Conservation (phyloP, 2,797 vertebrate genomes). For the Adelosebastes latens region DNA sequence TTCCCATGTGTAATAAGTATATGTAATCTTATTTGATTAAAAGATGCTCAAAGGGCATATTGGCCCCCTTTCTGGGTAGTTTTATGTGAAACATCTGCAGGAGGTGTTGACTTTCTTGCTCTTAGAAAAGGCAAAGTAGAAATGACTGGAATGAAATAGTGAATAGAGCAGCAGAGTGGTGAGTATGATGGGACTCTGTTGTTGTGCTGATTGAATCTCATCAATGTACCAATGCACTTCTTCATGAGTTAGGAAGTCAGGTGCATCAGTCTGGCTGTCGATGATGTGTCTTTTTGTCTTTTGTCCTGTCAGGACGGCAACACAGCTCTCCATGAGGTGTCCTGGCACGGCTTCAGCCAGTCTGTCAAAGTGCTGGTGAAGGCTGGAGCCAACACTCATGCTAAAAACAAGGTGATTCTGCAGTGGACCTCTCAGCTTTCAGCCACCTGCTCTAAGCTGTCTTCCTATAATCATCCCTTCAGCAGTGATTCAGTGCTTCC, state of each 20-base stretch:
- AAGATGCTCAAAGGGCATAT: too few species aligned
- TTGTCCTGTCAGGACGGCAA: slow-evolving; percentile 88
- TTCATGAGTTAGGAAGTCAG: neutral
- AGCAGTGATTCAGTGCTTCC: too few species aligned
- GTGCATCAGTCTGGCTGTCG: neutral
- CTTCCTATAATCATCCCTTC: too few species aligned
- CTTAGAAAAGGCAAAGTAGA: too few species aligned
- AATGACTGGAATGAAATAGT: too few species aligned
- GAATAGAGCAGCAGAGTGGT: too few species aligned
- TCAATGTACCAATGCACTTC: neutral
- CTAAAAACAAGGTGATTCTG: slow-evolving; percentile 93
- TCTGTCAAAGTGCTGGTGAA: slow-evolving; percentile 95
- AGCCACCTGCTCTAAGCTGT: neutral
- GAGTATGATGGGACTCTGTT: too few species aligned
- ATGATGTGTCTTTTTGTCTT: slow-evolving; percentile 24
- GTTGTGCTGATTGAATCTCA: too few species aligned
- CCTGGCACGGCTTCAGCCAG: slow-evolving; percentile 97
- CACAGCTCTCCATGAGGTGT: slow-evolving; percentile 93
- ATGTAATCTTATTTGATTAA: neutral
- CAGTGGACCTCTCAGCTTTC: too few species aligned
- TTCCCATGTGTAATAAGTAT: neutral
- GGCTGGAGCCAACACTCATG: slow-evolving; percentile 94
- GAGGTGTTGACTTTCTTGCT: too few species aligned
- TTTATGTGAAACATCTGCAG: too few species aligned
- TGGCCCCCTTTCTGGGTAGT: neutral